These are phyloP conservation scores for Cerastis rubricosa DNA, from an alignment of 2,888 invertebrate genomes.

Conservation along the genomic window DNA sequence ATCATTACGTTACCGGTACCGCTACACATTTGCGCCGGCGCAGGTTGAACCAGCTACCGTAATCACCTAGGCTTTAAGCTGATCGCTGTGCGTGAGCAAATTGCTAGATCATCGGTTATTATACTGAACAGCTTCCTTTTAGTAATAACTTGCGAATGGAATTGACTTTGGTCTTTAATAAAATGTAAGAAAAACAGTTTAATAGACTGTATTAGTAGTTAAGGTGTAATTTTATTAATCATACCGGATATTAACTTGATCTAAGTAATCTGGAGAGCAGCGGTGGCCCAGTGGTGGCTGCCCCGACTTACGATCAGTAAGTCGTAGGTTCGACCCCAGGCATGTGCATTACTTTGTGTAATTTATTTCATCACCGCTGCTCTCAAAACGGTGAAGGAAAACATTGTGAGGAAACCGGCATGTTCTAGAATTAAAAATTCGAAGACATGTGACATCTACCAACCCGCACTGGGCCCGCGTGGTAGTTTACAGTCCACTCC, in stretches of 20 bases:
- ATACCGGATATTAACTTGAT: not conserved
- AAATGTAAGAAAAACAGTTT: conserved; percentile 13
- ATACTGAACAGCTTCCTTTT: conserved; percentile 15
- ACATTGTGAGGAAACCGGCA: no score
- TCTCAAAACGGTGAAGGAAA: no score
- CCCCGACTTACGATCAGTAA: no score
- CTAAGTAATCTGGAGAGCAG: no score
- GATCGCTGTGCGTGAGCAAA: conserved; percentile 26
- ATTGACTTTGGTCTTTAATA: conserved; percentile 13
- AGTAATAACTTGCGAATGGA: conserved; percentile 11
- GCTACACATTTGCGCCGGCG: conserved; percentile 31
- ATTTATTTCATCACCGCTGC: no score
- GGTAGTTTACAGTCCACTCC: no score
- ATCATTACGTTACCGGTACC: conserved; percentile 46
- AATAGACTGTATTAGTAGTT: conserved; percentile 7
- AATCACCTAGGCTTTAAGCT: conserved; percentile 34
- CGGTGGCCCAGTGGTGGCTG: no score
- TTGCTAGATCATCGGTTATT: conserved; percentile 34
- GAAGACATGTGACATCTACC: no score
- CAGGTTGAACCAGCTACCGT: conserved; percentile 1
- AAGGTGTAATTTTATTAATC: not conserved
- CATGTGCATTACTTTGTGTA: no score
- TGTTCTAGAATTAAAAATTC: no score
- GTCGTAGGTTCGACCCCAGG: no score
- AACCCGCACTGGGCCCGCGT: no score